Evolutionary conservation across 2,797 vertebrate species (phyloP), one percentile per base, ranked within the genome.

Genomic region (Lemur catta): DNA sequence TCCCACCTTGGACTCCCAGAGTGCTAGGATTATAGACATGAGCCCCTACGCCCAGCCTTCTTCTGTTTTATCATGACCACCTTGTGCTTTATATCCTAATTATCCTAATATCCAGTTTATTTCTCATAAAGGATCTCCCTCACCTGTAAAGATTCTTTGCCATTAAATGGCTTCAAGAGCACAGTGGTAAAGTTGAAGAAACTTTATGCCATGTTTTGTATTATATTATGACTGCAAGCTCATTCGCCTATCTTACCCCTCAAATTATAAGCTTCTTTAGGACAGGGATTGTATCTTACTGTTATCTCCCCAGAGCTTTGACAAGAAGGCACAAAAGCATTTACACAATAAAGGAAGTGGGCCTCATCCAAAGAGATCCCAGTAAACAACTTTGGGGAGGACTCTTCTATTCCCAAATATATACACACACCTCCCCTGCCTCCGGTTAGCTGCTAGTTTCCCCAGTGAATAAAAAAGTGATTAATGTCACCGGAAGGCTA

Each of bases 401-500:
- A 30, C 15, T 8, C 20, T 50, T 41, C 46, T 71, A 71, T 13
- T 50, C 52, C 6, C 17, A 59, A 17, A 72, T 17, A 75, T 20
- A 79, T 8, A 22, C n/a, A 28, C 46, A 35, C 1, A 43, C 28
- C 65, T 22, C 12, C 28, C 13, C 61, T 35, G 11, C 20, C 48
- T 79, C 74, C 28, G 84, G 84, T 59, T 46, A 84, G 78, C 35
- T 38, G 61, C 30, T 74, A 93, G 43, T 67, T 59, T 95, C 28
- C 52, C 63, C 30, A 75, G 38, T 74, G 55, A 94, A 46, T 9
- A 67, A 88, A 78, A 71, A 69, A 80, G 38, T 55, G 89, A 67
- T 75, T 61, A 88, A 59, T 84, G 38, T 67, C 91, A 82, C 63
- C 78, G 76, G 80, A 80, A 96, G 79, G 48, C 43, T 91, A 76